A percentile compares a stretch with the other conserved stretches of the same genome.
These are phyloP conservation scores for Prolemur simus DNA, from an alignment of 2,113 vertebrate species.

Conservation along the genomic window DNA sequence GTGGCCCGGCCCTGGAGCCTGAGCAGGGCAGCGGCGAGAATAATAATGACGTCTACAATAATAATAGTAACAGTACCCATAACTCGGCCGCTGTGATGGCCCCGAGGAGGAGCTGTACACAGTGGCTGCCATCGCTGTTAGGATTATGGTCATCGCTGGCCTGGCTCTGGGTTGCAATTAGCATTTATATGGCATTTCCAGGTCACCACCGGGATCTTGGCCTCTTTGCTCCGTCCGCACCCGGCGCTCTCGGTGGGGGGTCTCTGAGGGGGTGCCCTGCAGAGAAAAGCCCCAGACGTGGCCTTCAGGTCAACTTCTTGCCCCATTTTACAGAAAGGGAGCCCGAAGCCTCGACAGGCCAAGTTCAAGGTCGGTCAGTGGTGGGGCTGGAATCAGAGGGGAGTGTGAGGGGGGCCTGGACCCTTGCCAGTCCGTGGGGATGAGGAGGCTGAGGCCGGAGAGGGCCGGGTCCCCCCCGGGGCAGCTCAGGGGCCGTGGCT, in stretches of 20 bases:
- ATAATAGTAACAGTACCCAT: neutral
- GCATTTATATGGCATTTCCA: neutral
- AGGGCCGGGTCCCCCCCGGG: neutral
- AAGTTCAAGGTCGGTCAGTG: neutral
- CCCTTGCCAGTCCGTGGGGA: neutral
- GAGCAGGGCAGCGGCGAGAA: neutral
- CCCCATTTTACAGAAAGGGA: neutral
- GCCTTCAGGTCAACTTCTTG: neutral
- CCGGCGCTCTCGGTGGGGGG: neutral
- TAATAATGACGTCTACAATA: too few relatives aligned
- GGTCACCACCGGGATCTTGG: neutral
- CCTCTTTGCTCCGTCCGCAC: neutral
- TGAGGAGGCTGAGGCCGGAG: neutral
- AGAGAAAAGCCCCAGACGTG: neutral
- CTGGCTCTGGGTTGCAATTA: neutral
- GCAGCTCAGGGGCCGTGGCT: neutral
- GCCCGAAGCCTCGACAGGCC: neutral
- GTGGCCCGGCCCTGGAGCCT: neutral
- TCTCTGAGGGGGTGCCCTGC: neutral
- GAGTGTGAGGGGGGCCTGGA: accelerated
- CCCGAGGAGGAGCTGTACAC: neutral
- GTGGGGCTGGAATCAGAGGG: neutral
- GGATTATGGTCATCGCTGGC: accelerated
- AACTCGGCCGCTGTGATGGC: neutral
- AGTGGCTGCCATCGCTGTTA: neutral